Percentiles rank a stretch among this genome's conserved stretches.
phyloP scores from a whole-genome alignment of 2,113 vertebrate species.

The Antigone vipio region DNA sequence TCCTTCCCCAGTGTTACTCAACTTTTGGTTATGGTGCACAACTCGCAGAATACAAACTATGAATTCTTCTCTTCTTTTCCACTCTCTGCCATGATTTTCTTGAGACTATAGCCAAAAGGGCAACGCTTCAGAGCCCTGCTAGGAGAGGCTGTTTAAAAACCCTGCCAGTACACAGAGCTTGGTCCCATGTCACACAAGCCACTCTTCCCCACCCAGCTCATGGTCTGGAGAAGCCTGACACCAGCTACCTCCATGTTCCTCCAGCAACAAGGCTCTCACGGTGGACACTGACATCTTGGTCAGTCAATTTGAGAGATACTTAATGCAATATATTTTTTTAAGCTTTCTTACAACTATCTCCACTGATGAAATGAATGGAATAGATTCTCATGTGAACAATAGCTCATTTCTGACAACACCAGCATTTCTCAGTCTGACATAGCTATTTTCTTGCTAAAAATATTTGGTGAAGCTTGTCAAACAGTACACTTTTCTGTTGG shows the following conservation, averaged over 20 bases:
- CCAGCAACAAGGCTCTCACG: not conserved
- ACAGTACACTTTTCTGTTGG: not conserved
- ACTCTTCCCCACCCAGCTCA: too few relatives aligned
- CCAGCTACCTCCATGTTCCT: not conserved
- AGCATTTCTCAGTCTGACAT: not conserved
- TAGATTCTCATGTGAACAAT: not conserved
- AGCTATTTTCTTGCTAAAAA: not conserved
- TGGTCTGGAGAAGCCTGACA: not conserved
- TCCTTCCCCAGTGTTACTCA: accelerated
- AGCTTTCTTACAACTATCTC: not conserved
- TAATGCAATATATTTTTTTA: not conserved
- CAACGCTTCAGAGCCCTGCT: not conserved
- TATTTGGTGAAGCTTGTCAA: not conserved
- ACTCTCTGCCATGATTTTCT: not conserved
- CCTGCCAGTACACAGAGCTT: not conserved
- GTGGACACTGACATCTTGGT: not conserved
- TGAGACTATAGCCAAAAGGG: not conserved
- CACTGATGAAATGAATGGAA: not conserved
- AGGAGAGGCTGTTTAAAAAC: not conserved
- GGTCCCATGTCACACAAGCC: not conserved
- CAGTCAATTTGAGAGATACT: not conserved
- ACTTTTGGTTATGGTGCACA: too few relatives aligned
- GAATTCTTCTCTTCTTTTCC: not conserved
- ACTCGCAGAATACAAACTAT: not conserved
- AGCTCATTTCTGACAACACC: not conserved